phyloP scores from a whole-genome alignment of 1,140 invertebrate species.

The Philaenus spumarius region DNA sequence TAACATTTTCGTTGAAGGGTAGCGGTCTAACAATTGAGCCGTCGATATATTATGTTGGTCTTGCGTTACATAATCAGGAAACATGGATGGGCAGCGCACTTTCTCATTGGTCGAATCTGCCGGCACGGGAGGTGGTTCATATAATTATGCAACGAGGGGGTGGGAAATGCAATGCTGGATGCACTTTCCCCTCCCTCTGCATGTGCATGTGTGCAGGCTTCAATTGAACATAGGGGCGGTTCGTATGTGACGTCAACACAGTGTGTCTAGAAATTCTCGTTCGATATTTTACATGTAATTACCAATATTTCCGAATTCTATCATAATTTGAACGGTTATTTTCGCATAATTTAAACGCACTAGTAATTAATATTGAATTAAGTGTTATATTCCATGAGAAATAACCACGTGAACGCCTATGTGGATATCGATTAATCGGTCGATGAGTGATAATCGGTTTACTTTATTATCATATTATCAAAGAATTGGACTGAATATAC shows the following conservation, averaged over 20 bases:
- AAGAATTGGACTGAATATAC: too few species aligned
- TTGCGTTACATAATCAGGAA: slow-evolving; percentile 16
- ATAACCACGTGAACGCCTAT: too few species aligned
- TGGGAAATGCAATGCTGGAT: slow-evolving; percentile 14
- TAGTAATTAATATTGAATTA: too few species aligned
- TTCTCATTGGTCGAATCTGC: slow-evolving; percentile 10
- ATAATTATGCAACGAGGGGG: slow-evolving; percentile 18
- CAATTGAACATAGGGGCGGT: slow-evolving; percentile 17
- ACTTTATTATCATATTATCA: too few species aligned
- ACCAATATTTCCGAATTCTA: too few species aligned
- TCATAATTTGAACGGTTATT: too few species aligned
- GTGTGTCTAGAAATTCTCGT: too few species aligned
- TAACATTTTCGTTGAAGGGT: slow-evolving; percentile 14
- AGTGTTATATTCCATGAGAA: too few species aligned
- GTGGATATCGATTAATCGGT: too few species aligned
- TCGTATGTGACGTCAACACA: neutral
- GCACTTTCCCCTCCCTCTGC: neutral
- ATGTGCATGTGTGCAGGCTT: slow-evolving; percentile 5
- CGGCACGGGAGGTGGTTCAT: slow-evolving; percentile 15
- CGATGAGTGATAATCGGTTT: too few species aligned
- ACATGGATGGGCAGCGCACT: slow-evolving; percentile 5
- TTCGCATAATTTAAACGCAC: too few species aligned
- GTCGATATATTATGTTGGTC: slow-evolving; percentile 13
- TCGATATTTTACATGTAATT: too few species aligned
- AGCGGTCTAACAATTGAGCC: slow-evolving; percentile 12